phyloP scores from a whole-genome alignment of 2,113 vertebrate genomes.

The Boulengeromyrus knoepffleri region DNA sequence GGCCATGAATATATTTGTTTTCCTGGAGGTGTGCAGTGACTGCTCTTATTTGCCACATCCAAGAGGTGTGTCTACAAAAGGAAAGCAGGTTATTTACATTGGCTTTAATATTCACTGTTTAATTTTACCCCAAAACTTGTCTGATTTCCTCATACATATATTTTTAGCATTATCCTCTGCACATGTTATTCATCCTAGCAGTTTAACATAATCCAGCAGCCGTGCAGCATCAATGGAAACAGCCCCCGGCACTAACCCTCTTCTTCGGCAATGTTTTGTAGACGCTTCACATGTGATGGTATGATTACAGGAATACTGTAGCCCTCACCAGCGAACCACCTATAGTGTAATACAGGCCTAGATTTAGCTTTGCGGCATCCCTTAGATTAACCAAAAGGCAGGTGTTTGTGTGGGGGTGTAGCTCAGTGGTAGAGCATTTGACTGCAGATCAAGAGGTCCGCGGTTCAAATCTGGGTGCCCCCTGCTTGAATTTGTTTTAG shows the following conservation, averaged over 20 bases:
- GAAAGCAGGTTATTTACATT: neutral
- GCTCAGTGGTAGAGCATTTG: constrained; percentile 63
- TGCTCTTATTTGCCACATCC: neutral
- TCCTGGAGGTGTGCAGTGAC: neutral
- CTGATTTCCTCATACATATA: neutral
- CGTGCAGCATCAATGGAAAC: neutral
- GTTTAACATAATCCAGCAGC: neutral
- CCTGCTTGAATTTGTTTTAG: neutral
- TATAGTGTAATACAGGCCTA: neutral
- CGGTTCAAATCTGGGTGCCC: constrained; percentile 50
- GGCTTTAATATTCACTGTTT: neutral
- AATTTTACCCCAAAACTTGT: neutral
- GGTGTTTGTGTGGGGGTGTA: constrained; percentile 46
- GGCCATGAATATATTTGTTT: neutral
- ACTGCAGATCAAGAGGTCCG: constrained; percentile 61
- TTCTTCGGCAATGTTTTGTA: neutral
- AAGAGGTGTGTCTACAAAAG: neutral
- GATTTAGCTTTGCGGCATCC: neutral
- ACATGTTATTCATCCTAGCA: neutral
- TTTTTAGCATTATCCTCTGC: neutral
- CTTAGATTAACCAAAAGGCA: neutral
- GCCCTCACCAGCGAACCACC: neutral
- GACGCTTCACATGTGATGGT: neutral
- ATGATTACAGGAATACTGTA: neutral
- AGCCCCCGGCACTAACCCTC: neutral